Evolutionary conservation across 37 sponge, comb jelly and placozoan species (phyloP), one percentile per base, ranked within the genome.

Genomic region (Hexactinellida sp.): DNA sequence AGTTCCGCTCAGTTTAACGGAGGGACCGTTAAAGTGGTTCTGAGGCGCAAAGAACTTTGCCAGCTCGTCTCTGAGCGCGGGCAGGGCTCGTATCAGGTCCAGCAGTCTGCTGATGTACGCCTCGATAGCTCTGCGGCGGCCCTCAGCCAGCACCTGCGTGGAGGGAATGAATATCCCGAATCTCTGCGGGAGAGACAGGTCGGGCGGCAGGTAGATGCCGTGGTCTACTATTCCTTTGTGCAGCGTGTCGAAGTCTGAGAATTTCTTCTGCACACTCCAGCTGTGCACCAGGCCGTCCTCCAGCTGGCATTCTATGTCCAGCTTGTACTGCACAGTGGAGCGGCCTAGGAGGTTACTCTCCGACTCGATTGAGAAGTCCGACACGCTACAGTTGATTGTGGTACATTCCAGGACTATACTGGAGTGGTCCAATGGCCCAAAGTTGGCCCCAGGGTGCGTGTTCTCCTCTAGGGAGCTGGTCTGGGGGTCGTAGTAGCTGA

Each of bases 211-310:
- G 34, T 63, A 63, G 25, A 63, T 63, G 34, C 76, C 76, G 30
- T 63, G 21, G 3, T 63, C 76, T 63, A 63, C 3, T 21, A 63
- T 63, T 21, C 76, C 30, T 63, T 63, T 63, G 34, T 63, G 76
- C 1, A 63, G 13, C 5, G 76, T 23, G 13, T 63, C 76, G 13
- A 63, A 63, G 13, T 63, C 76, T 10, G 76, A 63, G 34, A 32
- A 63, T 63, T n/a, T 63, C 76, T 63, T 63, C 76, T 63, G 76
- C 34, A 63, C 13, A 63, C 32, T 63, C 76, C 76, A 63, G 5
- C 13, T 7, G 13, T 63, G 30, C 3, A 7, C 3, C 34, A 25
- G 5, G 3, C 76, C 76, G 13, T 63, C 30, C 34, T 63, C 76
- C 28, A 63, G 34, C 25, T 3, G 3, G 34, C 76, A 63, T n/a